Evolutionary conservation across 2,113 vertebrate genomes (phyloP), one percentile per base, ranked within the genome.

Genomic region (Elaphurus davidianus): DNA sequence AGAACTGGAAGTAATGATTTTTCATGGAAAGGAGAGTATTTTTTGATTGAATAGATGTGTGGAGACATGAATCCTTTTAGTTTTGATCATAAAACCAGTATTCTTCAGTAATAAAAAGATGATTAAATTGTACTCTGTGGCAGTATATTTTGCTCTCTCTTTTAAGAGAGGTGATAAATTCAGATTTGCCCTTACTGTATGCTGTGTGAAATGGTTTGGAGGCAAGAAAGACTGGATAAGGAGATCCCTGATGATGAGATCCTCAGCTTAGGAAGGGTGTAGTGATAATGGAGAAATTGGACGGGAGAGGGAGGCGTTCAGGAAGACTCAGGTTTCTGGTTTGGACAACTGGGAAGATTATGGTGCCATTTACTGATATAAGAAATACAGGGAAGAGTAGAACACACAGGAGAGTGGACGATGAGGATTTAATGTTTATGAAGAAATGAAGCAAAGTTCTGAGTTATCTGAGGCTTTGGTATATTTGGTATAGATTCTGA

Each of bases 91-190:
- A 90, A 91, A 94, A 85, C 5, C 33, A 60, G 23, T 89, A 54
- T 92, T 93, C 2, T 91, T 96, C 17, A 89, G 86, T 36, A 33
- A 57, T 78, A 59, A 81, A 62, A 87, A 60, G 27, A 60, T 67
- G 10, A 54, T 52, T 88, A 67, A 81, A 64, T 93, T 95, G 3
- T 87, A 52, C 94, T 90, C 19, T 90, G n/a, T 92, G 71, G 17
- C 76, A 87, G 47, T 50, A 50, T 50, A 50, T 50, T 50, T 50
- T 50, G 12, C 12, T 50, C 1, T 7, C 25, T 90, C 1, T 92
- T 97, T 96, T 97, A 74, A 95, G 71, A 90, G 57, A n/a, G 14
- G 17, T 64, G 11, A 30, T 23, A 92, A 94, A 14, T 83, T 94
- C 28, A 43, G 8, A 82, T 64, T 92, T 96, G 4, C 12, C 85